These are phyloP conservation scores for Boulengeromyrus knoepffleri DNA, from an alignment of 2,113 vertebrate species.

Conservation along the genomic window DNA sequence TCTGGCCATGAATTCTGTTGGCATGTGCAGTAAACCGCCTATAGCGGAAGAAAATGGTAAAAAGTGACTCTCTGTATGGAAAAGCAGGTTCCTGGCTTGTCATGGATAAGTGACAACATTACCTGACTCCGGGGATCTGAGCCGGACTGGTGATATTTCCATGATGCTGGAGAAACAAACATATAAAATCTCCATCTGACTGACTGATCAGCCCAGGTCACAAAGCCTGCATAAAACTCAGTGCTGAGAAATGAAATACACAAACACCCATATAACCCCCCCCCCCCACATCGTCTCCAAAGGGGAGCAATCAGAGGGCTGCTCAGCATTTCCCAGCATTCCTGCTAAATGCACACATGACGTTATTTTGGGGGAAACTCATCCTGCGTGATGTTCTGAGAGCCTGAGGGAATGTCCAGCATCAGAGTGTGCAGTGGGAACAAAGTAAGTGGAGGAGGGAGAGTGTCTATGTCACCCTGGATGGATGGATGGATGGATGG, in stretches of 20 bases:
- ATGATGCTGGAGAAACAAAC: neutral
- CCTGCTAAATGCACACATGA: neutral
- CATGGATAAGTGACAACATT: neutral
- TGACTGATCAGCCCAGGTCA: neutral
- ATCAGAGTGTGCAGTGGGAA: neutral
- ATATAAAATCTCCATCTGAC: neutral
- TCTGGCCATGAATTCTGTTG: neutral
- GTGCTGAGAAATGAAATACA: neutral
- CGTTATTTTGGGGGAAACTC: neutral
- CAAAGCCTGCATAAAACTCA: neutral
- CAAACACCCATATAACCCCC: neutral
- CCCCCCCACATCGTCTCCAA: neutral
- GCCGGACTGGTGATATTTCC: neutral
- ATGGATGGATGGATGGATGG: conserved; percentile 8
- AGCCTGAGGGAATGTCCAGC: neutral
- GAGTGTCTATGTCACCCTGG: neutral
- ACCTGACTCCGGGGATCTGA: neutral
- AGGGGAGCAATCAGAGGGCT: neutral
- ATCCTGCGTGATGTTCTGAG: neutral
- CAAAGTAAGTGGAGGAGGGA: neutral
- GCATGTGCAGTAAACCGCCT: neutral
- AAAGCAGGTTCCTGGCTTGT: neutral
- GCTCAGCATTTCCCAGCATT: neutral
- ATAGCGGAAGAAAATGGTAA: neutral
- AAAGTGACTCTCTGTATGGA: neutral